Conservation (phyloP, 64 coral and sea anemone genomes). For the Pocillopora verrucosa region DNA sequence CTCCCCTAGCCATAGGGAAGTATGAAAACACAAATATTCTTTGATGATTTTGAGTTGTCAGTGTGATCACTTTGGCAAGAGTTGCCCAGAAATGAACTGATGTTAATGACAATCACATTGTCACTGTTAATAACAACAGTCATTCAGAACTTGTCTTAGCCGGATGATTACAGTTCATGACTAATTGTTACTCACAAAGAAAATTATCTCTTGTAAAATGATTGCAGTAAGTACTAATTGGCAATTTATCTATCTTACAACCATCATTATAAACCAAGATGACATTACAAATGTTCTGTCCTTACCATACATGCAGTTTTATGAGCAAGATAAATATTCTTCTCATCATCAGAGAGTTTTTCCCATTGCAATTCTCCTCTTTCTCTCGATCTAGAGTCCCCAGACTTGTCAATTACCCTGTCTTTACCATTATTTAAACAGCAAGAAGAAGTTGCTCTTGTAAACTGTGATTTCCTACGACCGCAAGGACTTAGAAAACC, state of each 20-base stretch:
- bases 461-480: neutral
- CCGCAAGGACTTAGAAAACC: neutral
- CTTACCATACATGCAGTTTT: slow-evolving; percentile 54
- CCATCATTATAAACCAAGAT: neutral
- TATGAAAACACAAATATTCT: too few species aligned
- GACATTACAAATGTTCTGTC: neutral
- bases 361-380: slow-evolving; percentile 21
- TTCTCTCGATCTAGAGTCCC: neutral
- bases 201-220: too few species aligned
- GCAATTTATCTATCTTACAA: neutral
- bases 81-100: too few species aligned
- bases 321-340: slow-evolving; percentile 54
- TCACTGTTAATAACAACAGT: too few species aligned
- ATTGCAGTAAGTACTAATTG: too few species aligned
- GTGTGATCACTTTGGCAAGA: too few species aligned
- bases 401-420: neutral
- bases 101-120: too few species aligned
- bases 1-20: too few species aligned
- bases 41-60: too few species aligned
- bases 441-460: neutral
- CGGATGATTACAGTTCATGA: neutral
- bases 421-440: neutral
- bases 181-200: too few species aligned
- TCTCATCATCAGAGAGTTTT: slow-evolving; percentile 57
- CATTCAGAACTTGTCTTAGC: too few species aligned